Conservation (phyloP, 2,888 invertebrate species). For the Baccha elongata region DNA sequence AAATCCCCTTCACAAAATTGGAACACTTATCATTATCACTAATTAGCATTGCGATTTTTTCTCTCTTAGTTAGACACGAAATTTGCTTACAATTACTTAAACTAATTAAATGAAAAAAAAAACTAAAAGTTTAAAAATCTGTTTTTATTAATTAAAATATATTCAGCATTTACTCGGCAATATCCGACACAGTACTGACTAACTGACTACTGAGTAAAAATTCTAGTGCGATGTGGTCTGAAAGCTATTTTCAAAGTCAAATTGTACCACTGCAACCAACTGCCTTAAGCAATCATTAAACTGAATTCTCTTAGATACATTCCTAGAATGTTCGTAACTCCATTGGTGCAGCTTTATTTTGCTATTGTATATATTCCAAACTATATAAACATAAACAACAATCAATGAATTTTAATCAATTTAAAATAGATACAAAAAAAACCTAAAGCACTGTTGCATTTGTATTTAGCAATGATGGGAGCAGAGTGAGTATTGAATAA, state of each 20-base stretch:
- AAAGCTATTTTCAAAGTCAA: conserved; percentile 64
- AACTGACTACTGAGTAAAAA: conserved; percentile 58
- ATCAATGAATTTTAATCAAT: conserved; percentile 6
- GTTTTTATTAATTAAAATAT: conserved; percentile 40
- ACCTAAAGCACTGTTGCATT: conserved; percentile 46
- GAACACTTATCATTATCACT: conserved; percentile 1
- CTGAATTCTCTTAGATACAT: conserved; percentile 54
- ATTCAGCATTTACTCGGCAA: conserved; percentile 63
- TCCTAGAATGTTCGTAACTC: conserved; percentile 14
- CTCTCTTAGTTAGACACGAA: background rate
- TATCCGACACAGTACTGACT: conserved; percentile 70
- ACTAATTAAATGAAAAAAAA: conserved; percentile 57
- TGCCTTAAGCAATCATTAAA: conserved; percentile 31
- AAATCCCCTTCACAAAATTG: conserved; percentile 1
- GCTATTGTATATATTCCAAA: background rate
- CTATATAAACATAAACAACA: conserved; percentile 9
- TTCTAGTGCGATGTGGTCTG: conserved; percentile 53
- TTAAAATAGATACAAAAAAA: conserved; percentile 17
- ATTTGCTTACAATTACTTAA: conserved; percentile 47
- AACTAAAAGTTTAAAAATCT: conserved; percentile 34
- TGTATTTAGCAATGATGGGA: conserved; percentile 8
- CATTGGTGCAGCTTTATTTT: conserved; percentile 19
- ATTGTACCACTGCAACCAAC: conserved; percentile 32
- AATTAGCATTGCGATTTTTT: background rate
- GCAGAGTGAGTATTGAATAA: background rate